These are phyloP conservation scores for Solenopsis fugax DNA, from an alignment of 1,140 invertebrate genomes.

Conservation along the genomic window DNA sequence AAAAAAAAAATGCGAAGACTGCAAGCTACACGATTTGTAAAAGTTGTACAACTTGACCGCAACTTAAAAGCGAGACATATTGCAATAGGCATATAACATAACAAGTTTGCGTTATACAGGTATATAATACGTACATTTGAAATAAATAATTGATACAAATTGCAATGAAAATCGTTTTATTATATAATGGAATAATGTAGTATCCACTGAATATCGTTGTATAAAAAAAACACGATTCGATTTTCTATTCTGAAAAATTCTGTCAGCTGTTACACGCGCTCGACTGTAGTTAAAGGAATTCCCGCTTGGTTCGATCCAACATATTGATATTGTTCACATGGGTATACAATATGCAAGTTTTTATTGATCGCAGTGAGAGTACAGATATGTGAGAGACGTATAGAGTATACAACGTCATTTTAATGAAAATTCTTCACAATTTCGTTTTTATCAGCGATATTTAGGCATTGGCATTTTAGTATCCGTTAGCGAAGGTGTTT, in stretches of 20 bases:
- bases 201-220: neutral
- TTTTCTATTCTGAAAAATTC: slow-evolving; percentile 8
- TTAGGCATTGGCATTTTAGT: slow-evolving; percentile 27
- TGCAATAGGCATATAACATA: neutral
- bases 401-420: neutral
- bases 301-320: neutral
- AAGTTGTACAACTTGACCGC: neutral
- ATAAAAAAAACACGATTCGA: neutral
- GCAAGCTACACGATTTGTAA: neutral
- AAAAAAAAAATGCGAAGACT: neutral
- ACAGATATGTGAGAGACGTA: neutral
- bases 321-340: slow-evolving; percentile 12
- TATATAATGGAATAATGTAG: neutral
- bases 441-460: slow-evolving; percentile 10
- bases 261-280: neutral
- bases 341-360: slow-evolving; percentile 5
- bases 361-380: slow-evolving; percentile 23
- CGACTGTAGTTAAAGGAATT: neutral
- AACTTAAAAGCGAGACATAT: neutral
- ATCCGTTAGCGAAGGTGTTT: slow-evolving; percentile 1
- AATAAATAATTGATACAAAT: neutral
- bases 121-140: neutral
- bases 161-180: neutral
- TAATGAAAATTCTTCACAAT: slow-evolving; percentile 17
- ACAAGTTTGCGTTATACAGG: neutral